Base-by-base conservation (phyloP, 2,888 invertebrate species). In the Phlogophora meticulosa region DNA sequence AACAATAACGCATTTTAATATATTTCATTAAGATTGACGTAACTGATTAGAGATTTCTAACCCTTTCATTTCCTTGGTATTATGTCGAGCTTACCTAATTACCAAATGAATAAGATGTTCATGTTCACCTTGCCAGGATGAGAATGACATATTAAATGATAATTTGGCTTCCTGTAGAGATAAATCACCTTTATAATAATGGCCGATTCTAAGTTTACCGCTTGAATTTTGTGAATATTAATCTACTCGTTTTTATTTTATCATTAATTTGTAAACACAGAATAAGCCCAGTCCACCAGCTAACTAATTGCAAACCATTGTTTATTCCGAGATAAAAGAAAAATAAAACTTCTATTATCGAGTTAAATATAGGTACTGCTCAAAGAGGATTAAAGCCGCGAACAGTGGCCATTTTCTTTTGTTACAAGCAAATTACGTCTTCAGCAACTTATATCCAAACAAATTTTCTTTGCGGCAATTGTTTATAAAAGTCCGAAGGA, bases 11-110 rank as follows among this genome's bases (percentile, higher is more conserved):
- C 88, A 91, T 94, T 94, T 93, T 94, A 93, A 94, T 94, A 92
- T 88, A 91, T 91, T 92, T 94, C 92, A 94, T 94, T 95, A 92
- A 94, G 95, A 95, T 95, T 94, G 94, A 94, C 93, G 88, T 88
- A 83, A 83, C 88, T 91, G 95, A 95, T 95, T 93, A 91, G 70
- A 87, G 84, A 85, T 87, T 87, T 87, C 69, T 67, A 80, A 90
- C 89, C 92, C 90, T 91, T 87, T 71, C 76, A 83, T 87, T 86
- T 84, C 81, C 78, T 85, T 85, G 79, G 52, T 76, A 82, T 84
- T 78, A 72, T 75, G 24, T 66, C 46, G 67, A 67, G 75, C 67
- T 71, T 78, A 68, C 63, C 70, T 81, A 81, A 81, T 81, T 75
- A 81, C 49, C 64, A 73, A 78, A 49, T 72, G 66, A 80, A 73